A percentile compares a stretch with the other conserved stretches of the same genome.
These are phyloP conservation scores for Acronicta alni DNA, from an alignment of 2,888 invertebrate genomes.

Conservation along the genomic window DNA sequence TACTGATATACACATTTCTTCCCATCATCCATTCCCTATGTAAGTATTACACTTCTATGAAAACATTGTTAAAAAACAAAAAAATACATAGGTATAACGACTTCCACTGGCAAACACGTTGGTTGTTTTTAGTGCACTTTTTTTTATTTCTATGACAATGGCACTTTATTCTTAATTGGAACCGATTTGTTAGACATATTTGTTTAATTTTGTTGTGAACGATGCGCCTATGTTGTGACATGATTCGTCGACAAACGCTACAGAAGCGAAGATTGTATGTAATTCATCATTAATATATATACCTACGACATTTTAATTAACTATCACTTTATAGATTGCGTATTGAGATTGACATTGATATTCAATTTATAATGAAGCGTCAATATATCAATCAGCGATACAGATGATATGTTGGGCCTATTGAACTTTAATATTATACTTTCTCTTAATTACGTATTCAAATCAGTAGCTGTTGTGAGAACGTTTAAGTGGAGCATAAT, in stretches of 20 bases:
- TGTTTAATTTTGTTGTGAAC: not conserved
- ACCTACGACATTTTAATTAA: slow-evolving; percentile 24
- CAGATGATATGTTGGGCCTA: slow-evolving; percentile 18
- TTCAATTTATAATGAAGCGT: slow-evolving; percentile 18
- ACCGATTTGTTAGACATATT: no score
- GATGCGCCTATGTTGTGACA: not conserved
- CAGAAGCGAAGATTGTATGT: not conserved
- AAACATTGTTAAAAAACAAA: no score
- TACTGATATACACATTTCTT: no score
- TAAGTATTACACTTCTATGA: no score
- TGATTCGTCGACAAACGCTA: not conserved
- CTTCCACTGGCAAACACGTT: no score
- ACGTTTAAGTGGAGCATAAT: slow-evolving; percentile 18
- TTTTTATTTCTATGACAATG: no score
- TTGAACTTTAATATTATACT: slow-evolving; percentile 25
- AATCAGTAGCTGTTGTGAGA: slow-evolving; percentile 35
- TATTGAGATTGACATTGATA: slow-evolving; percentile 38
- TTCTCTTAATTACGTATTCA: slow-evolving; percentile 50
- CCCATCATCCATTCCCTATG: no score
- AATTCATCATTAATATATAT: slow-evolving; percentile 30
- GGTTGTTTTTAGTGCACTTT: no score
- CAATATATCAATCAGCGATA: slow-evolving; percentile 33
- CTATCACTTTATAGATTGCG: slow-evolving; percentile 23
- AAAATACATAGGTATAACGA: no score
- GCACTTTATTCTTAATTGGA: no score